These are phyloP conservation scores for Drosophila burlai DNA, from an alignment of 1,140 invertebrate species.

Conservation along the genomic window DNA sequence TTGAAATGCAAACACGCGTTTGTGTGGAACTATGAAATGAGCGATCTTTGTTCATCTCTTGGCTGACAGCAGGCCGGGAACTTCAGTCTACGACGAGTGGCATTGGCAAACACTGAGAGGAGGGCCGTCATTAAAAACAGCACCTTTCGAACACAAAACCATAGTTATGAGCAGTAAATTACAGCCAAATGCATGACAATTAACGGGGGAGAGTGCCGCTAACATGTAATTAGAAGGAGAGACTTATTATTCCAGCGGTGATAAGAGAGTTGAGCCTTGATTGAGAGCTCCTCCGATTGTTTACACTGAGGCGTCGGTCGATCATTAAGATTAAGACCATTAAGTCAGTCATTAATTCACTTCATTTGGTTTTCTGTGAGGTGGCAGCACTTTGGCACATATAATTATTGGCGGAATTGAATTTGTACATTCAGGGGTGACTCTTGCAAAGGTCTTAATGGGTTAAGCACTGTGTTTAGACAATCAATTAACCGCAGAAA, in stretches of 20 bases:
- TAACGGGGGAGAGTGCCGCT: slow-evolving; percentile 26
- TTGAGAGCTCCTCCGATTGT: slow-evolving; percentile 35
- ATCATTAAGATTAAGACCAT: slow-evolving; percentile 21
- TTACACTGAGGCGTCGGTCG: slow-evolving; percentile 19
- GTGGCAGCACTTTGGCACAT: slow-evolving; percentile 3
- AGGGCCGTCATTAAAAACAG: slow-evolving; percentile 39
- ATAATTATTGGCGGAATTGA: slow-evolving; percentile 1
- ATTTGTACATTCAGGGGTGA: slow-evolving; percentile 2
- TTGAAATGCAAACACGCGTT: slow-evolving; percentile 31
- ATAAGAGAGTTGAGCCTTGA: slow-evolving; percentile 34
- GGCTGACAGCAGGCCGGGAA: slow-evolving; percentile 18
- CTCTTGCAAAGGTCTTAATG: slow-evolving; percentile 14
- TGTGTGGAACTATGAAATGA: slow-evolving; percentile 21
- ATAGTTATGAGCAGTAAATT: slow-evolving; percentile 51
- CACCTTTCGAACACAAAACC: slow-evolving; percentile 45
- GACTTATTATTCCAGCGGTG: slow-evolving; percentile 17
- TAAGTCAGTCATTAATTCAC: slow-evolving; percentile 27
- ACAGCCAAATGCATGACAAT: slow-evolving; percentile 42
- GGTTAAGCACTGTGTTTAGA: slow-evolving; percentile 29
- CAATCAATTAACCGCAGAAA: slow-evolving; percentile 37
- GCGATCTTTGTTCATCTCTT: slow-evolving; percentile 31
- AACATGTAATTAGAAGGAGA: slow-evolving; percentile 39
- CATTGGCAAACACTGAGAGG: slow-evolving; percentile 31
- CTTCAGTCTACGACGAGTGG: neutral
- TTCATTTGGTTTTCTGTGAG: slow-evolving; percentile 3